Percentiles rank a stretch among this genome's conserved stretches.
Evolutionary conservation across 2,113 vertebrate species (phyloP).

Genomic region (Silurus glanis): DNA sequence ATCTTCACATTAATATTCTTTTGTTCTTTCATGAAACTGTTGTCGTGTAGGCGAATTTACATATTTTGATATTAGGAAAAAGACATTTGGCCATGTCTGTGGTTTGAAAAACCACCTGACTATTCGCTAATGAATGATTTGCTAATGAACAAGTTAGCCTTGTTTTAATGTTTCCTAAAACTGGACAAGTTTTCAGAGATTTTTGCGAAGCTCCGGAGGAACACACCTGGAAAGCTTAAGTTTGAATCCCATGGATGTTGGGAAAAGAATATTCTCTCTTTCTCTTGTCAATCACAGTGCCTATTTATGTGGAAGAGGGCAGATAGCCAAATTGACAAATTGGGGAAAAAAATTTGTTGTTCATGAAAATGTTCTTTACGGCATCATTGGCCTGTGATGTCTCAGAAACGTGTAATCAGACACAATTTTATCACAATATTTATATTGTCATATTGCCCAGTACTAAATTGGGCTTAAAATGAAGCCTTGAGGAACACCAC

Average conservation of each 20-base stretch:
- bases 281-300: neutral
- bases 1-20: neutral
- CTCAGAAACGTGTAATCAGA: neutral
- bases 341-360: neutral
- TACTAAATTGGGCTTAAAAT: neutral
- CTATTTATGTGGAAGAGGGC: neutral
- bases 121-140: neutral
- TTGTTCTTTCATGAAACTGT: neutral
- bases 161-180: neutral
- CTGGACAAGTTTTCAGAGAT: neutral
- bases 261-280: neutral
- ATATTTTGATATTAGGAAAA: neutral
- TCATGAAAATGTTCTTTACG: neutral
- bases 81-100: neutral
- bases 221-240: neutral
- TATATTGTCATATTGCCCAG: neutral
- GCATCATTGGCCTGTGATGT: neutral
- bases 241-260: neutral
- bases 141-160: neutral
- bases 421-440: neutral
- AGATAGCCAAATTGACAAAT: neutral
- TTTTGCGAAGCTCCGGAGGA: neutral
- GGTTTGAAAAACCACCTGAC: neutral
- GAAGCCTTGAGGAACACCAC: slow-evolving; percentile 2
- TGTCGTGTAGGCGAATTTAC: neutral